A percentile compares a stretch with the other conserved stretches of the same genome.
phyloP scores from a whole-genome alignment of 2,113 vertebrate species.

The Ophiodon elongatus region DNA sequence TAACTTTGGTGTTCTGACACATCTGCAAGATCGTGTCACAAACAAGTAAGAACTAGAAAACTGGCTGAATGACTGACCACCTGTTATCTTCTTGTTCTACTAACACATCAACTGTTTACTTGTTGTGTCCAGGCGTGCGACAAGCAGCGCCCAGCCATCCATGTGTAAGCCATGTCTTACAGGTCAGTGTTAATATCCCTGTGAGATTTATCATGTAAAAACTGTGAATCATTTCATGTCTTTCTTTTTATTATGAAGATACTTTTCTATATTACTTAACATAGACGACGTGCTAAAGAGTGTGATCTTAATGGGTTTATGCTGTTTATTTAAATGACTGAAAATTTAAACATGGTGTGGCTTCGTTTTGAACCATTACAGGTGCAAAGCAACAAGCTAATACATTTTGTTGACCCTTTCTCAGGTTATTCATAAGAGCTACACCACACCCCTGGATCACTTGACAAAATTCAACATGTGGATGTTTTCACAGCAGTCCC shows the following conservation, averaged over 20 bases:
- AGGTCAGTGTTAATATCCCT: conserved; percentile 81
- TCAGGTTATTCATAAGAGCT: background rate
- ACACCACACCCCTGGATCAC: background rate
- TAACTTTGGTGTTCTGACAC: conserved; percentile 88
- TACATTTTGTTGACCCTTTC: background rate
- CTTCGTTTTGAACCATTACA: background rate
- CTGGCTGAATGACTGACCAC: background rate
- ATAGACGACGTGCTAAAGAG: background rate
- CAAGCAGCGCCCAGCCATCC: conserved; percentile 78
- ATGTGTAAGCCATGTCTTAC: conserved; percentile 82
- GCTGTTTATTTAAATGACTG: background rate
- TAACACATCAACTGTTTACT: background rate
- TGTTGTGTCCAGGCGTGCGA: conserved; percentile 80
- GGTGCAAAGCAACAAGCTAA: background rate
- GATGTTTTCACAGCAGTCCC: conserved; percentile 15
- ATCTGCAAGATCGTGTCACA: conserved; percentile 83
- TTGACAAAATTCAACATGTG: background rate
- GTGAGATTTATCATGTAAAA: background rate
- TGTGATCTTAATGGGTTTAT: background rate
- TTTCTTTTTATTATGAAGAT: background rate
- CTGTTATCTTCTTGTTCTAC: conserved; percentile 15
- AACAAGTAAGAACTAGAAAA: conserved; percentile 68
- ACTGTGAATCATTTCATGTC: background rate
- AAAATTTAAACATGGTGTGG: background rate
- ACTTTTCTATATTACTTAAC: background rate